phyloP scores from a whole-genome alignment of 1,140 invertebrate species.

The Monochamus saltuarius region DNA sequence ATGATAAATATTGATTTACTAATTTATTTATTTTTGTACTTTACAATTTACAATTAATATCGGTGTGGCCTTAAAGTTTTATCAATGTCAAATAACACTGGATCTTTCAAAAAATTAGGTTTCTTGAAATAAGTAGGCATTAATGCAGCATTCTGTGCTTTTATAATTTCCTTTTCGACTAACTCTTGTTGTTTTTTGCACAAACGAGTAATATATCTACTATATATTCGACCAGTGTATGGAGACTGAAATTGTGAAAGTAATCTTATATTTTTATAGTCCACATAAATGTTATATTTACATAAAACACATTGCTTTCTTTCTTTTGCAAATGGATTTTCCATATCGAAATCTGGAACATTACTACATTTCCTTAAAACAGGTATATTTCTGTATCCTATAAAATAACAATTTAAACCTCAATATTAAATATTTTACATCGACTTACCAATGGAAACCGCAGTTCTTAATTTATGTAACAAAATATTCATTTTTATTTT shows the following conservation, averaged over 20 bases:
- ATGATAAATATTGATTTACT: no score
- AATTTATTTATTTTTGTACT: no score
- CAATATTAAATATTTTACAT: no score
- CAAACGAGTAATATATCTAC: conserved; percentile 86
- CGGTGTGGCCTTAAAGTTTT: conserved; percentile 76
- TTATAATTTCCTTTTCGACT: conserved; percentile 70
- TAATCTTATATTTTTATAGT: conserved; percentile 91
- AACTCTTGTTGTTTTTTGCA: conserved; percentile 73
- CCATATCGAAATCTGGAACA: conserved; percentile 63
- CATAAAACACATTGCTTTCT: conserved; percentile 82
- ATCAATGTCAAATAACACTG: conserved; percentile 83
- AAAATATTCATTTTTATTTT: no score
- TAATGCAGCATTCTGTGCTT: conserved; percentile 70
- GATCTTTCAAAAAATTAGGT: conserved; percentile 75
- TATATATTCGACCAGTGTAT: conserved; percentile 88
- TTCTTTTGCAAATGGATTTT: conserved; percentile 83
- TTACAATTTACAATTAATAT: conserved; percentile 56
- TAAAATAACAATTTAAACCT: no score
- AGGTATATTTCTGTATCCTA: no score
- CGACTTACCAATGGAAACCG: no score
- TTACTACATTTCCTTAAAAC: conserved; percentile 39
- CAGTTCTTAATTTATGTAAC: no score
- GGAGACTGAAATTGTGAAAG: conserved; percentile 95
- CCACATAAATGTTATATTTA: conserved; percentile 74
- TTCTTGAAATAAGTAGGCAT: conserved; percentile 80